Conservation (phyloP, 2,888 invertebrate species). For the Panopea generosa region DNA sequence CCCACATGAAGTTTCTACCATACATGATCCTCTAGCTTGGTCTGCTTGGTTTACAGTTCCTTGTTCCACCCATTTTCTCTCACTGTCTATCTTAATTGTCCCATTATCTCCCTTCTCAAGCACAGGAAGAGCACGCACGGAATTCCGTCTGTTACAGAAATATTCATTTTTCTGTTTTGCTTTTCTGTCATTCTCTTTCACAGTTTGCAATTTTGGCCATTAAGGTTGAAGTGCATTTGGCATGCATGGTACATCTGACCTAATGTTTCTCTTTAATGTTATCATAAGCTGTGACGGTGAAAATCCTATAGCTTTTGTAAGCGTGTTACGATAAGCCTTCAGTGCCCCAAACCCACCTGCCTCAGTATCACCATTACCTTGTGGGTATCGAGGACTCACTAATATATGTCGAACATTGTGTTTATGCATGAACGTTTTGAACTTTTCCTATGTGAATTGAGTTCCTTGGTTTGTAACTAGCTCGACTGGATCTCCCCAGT, state of each 20-base stretch:
- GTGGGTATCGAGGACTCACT: constrained; percentile 20
- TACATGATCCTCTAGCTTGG: too few species aligned
- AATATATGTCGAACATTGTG: too few species aligned
- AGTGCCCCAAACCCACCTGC: constrained; percentile 38
- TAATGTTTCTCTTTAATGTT: constrained; percentile 31
- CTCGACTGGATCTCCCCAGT: constrained; percentile 46
- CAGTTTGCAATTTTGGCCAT: constrained; percentile 21
- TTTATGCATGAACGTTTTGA: constrained; percentile 22
- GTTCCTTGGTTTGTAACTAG: constrained; percentile 47
- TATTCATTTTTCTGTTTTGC: neutral
- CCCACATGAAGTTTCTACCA: too few species aligned
- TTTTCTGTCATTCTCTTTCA: constrained; percentile 9
- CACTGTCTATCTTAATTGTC: too few species aligned
- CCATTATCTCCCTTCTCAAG: too few species aligned
- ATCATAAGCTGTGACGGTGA: constrained; percentile 44
- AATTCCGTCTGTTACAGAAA: too few species aligned
- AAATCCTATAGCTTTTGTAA: constrained; percentile 20
- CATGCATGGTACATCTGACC: constrained; percentile 25
- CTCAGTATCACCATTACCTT: constrained; percentile 51
- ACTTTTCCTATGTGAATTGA: constrained; percentile 45
- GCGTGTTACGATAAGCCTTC: constrained; percentile 40
- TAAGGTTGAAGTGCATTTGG: constrained; percentile 12
- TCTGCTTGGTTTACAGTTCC: too few species aligned
- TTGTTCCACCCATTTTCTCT: too few species aligned
- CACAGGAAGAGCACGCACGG: too few species aligned